phyloP scores from a whole-genome alignment of 2,113 vertebrate species.

The Rafetus swinhoei region DNA sequence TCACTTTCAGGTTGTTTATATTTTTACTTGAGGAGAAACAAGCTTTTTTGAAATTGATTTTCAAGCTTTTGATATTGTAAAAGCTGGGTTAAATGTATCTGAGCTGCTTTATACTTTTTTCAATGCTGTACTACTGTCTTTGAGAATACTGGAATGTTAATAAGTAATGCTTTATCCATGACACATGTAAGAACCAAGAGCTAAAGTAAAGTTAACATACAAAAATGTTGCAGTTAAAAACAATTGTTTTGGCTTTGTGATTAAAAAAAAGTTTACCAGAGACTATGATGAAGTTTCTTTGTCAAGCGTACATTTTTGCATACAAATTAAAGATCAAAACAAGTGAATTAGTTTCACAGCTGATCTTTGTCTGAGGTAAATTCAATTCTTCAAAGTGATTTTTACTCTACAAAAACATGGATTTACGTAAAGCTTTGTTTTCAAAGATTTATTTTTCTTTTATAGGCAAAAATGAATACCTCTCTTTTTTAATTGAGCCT shows the following conservation, averaged over 20 bases:
- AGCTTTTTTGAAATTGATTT: slow-evolving; percentile 82
- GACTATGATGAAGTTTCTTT: slow-evolving; percentile 54
- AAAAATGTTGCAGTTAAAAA: slow-evolving; percentile 66
- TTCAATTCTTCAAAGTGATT: slow-evolving; percentile 54
- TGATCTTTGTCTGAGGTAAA: not conserved
- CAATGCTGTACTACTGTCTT: slow-evolving; percentile 84
- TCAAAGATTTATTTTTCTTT: slow-evolving; percentile 76
- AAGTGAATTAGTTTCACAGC: not conserved
- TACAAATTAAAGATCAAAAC: not conserved
- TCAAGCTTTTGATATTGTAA: slow-evolving; percentile 80
- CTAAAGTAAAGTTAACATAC: slow-evolving; percentile 70
- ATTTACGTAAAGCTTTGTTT: slow-evolving; percentile 58
- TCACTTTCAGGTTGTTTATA: slow-evolving; percentile 84
- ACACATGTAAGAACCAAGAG: slow-evolving; percentile 75
- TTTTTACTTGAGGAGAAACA: slow-evolving; percentile 76
- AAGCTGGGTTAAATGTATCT: slow-evolving; percentile 76
- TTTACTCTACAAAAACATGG: slow-evolving; percentile 12
- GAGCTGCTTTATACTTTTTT: slow-evolving; percentile 80
- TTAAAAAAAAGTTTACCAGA: slow-evolving; percentile 32
- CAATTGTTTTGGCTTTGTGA: slow-evolving; percentile 67
- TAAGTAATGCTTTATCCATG: slow-evolving; percentile 77
- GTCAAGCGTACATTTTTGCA: slow-evolving; percentile 35
- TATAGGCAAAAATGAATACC: slow-evolving; percentile 80
- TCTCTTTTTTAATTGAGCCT: slow-evolving; percentile 80
- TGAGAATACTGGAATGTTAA: slow-evolving; percentile 83